Evolutionary conservation across 2,113 vertebrate species (phyloP), one percentile per base, ranked within the genome.

Genomic region (Cichladusa arquata): DNA sequence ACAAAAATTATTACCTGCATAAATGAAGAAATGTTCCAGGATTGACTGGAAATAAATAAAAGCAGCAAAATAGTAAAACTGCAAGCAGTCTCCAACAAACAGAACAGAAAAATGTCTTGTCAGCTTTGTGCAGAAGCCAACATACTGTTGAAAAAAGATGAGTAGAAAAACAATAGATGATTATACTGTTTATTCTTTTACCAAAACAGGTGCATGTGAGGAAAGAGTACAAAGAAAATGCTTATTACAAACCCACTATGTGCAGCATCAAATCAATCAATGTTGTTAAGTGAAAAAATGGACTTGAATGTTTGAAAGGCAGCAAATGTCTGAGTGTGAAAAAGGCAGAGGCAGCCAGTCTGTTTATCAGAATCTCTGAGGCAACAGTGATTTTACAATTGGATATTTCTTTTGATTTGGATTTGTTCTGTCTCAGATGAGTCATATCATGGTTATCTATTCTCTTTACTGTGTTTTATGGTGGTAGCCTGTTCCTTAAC

Each of bases 201-300:
- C 33, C 1, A 0, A 65, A 81, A 29, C 34, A 47, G 20, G 13
- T 62, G n/a, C 0, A 0, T 0, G 3, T 57, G 54, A 86, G 31
- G n/a, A 83, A 38, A 38, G 38, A 10, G 38, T 38, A 38, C 38
- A 38, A 38, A 38, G 38, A 38, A 90, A 87, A 67, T 60, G 4
- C 14, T 61, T 47, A 73, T 86, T 70, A 69, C 26, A 81, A 88
- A 73, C 14, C 9, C 23, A 20, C 29, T 54, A 9, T 47, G 67
- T 91, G 36, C 51, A 84, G n/a, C 7, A 6, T 61, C 48, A 69
- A 76, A 76, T 82, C 16, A 4, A 60, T 70, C 61, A 66, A 38
- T 1, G 0, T 19, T 79, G 24, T 26, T 83, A 61, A 61, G 38
- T 69, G 80, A 58, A 88, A 25, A 95, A 92, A 65, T 65, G 7